Evolutionary conservation across 2,113 vertebrate genomes (phyloP).

Genomic region (Brachirus orientalis): DNA sequence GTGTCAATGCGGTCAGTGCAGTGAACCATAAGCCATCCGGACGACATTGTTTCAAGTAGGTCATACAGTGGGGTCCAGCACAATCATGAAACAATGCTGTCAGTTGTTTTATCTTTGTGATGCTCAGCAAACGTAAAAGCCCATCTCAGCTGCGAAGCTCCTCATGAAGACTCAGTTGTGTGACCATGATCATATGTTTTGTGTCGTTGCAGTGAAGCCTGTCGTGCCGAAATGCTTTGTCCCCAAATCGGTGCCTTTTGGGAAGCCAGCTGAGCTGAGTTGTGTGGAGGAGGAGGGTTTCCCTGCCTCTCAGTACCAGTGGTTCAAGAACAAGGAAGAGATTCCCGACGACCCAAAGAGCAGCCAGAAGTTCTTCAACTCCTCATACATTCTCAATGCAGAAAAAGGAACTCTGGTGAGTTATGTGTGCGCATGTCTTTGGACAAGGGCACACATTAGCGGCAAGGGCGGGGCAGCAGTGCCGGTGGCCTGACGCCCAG

Average conservation of each 20-base stretch:
- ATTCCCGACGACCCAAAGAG: slow-evolving; percentile 86
- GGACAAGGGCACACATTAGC: slow-evolving; percentile 62
- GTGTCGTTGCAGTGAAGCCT: slow-evolving; percentile 87
- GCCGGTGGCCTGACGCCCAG: slow-evolving; percentile 64
- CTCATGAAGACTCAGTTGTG: background rate
- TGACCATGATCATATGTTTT: slow-evolving; percentile 30
- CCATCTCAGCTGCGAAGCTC: background rate
- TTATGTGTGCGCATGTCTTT: slow-evolving; percentile 45
- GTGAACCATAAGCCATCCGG: slow-evolving; percentile 17
- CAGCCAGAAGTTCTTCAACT: slow-evolving; percentile 87
- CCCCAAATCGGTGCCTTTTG: slow-evolving; percentile 93
- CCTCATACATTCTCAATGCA: slow-evolving; percentile 86
- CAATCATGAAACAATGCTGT: slow-evolving; percentile 8
- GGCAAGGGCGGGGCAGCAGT: slow-evolving; percentile 54
- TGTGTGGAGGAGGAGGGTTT: slow-evolving; percentile 92
- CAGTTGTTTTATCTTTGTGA: background rate
- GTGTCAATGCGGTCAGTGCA: slow-evolving; percentile 25
- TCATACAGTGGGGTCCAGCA: slow-evolving; percentile 5
- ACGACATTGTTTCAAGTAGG: slow-evolving; percentile 26
- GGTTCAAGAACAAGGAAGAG: slow-evolving; percentile 91
- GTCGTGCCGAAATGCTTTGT: slow-evolving; percentile 89
- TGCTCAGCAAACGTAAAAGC: background rate
- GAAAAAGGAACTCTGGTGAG: slow-evolving; percentile 92
- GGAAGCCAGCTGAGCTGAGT: slow-evolving; percentile 89
- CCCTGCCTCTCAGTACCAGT: slow-evolving; percentile 92